Conservation (phyloP, 1,140 invertebrate genomes). For the Drosophila mojavensis region DNA sequence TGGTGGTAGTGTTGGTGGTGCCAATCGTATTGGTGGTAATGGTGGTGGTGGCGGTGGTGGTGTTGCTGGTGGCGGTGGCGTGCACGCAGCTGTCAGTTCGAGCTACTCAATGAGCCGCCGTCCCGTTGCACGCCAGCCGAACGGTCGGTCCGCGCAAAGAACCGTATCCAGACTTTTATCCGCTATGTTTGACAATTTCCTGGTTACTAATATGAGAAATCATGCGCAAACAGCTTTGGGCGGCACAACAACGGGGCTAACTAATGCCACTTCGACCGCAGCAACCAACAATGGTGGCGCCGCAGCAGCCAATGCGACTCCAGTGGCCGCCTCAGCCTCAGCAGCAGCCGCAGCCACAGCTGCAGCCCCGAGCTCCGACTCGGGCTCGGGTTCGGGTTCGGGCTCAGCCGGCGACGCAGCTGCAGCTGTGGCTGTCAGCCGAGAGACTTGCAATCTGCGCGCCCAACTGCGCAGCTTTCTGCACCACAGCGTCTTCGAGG, state of each 20-base stretch:
- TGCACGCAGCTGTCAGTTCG: conserved; percentile 5
- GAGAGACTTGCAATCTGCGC: conserved; percentile 40
- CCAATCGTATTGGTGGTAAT: not conserved
- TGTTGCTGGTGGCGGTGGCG: not conserved
- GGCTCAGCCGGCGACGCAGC: not conserved
- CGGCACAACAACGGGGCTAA: conserved; percentile 19
- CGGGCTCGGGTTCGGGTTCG: not conserved
- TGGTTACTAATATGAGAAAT: conserved; percentile 70
- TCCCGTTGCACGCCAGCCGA: conserved; percentile 4
- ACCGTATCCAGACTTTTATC: conserved; percentile 45
- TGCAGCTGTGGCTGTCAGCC: not conserved
- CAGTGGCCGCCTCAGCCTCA: not conserved
- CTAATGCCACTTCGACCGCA: conserved; percentile 1
- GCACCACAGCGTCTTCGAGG: conserved; percentile 59
- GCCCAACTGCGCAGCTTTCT: conserved; percentile 63
- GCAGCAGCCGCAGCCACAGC: not conserved
- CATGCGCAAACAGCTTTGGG: conserved; percentile 70
- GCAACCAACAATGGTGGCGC: not conserved
- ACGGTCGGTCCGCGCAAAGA: conserved; percentile 22
- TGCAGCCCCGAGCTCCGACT: not conserved
- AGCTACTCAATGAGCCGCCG: conserved; percentile 14
- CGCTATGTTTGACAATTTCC: conserved; percentile 49
- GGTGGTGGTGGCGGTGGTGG: not conserved
- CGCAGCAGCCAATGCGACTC: not conserved
- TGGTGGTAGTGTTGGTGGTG: not conserved